Conservation (phyloP, 2,888 invertebrate genomes). For the Leptarthrus brevirostris region DNA sequence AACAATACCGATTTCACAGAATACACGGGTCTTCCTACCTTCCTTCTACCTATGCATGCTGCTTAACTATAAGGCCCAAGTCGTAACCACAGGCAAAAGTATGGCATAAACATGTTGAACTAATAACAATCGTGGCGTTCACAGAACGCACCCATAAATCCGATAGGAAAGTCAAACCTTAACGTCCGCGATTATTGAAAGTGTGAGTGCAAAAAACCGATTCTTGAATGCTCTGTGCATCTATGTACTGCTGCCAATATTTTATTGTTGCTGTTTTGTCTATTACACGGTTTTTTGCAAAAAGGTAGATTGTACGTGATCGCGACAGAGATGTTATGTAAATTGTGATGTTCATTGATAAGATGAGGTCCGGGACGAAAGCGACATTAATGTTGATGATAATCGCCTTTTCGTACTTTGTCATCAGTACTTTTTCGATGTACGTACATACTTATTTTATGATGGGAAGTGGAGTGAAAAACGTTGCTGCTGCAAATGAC, state of each 20-base stretch:
- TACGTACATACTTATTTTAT: no score
- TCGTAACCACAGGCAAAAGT: conserved; percentile 43
- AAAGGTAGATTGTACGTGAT: conserved; percentile 42
- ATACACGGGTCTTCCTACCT: conserved; percentile 38
- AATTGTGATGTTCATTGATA: conserved; percentile 27
- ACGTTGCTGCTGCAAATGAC: no score
- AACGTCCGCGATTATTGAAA: conserved; percentile 40
- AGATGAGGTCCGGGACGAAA: conserved; percentile 39
- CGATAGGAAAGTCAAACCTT: conserved; percentile 44
- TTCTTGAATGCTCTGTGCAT: conserved; percentile 39
- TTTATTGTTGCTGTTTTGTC: conserved; percentile 41
- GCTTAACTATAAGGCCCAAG: conserved; percentile 41
- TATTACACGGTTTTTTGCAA: conserved; percentile 35
- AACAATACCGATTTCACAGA: conserved; percentile 41
- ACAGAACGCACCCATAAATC: conserved; percentile 68
- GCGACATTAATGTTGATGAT: conserved; percentile 40
- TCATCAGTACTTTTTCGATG: no score
- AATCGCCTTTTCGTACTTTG: conserved; percentile 42
- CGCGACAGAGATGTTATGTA: conserved; percentile 40
- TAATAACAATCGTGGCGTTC: conserved; percentile 67
- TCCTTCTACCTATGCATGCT: conserved; percentile 25
- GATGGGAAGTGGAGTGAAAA: no score
- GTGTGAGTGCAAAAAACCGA: conserved; percentile 37
- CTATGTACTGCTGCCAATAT: conserved; percentile 41
- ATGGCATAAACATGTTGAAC: conserved; percentile 51